Percentiles rank a stretch among this genome's conserved stretches.
Evolutionary conservation across 1,140 invertebrate genomes (phyloP).

Genomic region (Musca vetustissima): DNA sequence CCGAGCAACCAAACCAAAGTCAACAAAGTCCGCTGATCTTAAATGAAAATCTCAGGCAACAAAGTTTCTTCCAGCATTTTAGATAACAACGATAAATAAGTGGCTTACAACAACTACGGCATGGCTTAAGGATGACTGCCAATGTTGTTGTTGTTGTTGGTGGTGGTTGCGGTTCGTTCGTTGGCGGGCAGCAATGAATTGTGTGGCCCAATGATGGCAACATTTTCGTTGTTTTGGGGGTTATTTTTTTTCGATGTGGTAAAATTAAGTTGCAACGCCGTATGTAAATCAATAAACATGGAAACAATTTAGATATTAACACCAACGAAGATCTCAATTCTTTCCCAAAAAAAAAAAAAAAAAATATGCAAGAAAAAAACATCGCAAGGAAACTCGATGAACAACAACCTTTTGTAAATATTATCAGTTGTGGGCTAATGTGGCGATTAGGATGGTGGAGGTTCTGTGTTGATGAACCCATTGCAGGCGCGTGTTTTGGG

Average conservation of each 20-base stretch:
- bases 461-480: background rate
- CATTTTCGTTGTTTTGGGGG: too few relatives aligned
- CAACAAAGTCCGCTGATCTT: too few relatives aligned
- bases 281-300: slow-evolving; percentile 22
- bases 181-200: background rate
- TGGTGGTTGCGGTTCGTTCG: too few relatives aligned
- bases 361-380: background rate
- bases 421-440: background rate
- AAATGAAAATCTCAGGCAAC: too few relatives aligned
- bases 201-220: too few relatives aligned
- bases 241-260: too few relatives aligned
- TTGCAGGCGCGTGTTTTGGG: background rate
- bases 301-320: slow-evolving; percentile 10
- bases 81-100: too few relatives aligned
- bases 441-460: background rate
- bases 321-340: background rate
- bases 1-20: too few relatives aligned
- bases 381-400: background rate
- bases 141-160: background rate
- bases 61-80: too few relatives aligned
- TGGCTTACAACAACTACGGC: too few relatives aligned
- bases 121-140: background rate
- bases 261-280: too few relatives aligned
- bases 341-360: background rate
- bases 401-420: slow-evolving; percentile 8